Base-by-base conservation (phyloP, 1,140 invertebrate species). In the Mamestra configurata region DNA sequence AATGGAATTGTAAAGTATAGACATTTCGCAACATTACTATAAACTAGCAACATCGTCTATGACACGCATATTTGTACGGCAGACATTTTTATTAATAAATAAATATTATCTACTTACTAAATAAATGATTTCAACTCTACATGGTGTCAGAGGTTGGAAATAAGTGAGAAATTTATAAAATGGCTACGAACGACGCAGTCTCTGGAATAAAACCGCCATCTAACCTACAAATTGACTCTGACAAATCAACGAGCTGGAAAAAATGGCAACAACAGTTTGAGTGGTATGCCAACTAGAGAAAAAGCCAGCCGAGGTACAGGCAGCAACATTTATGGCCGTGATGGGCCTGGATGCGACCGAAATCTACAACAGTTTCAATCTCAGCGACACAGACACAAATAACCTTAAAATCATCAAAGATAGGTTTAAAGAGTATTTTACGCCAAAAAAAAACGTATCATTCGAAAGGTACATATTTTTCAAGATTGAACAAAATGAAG, bases 391-490 rank as follows among this genome's bases (percentile, higher is more conserved):
- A 20, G 43, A 77, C 20, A 22, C 22, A 55, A 24, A 55, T 55
- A 24, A 55, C 53, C 22, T 55, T 1, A 1, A 55, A 55, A 24
- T 55, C 18, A 55, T 24, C 10, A 55, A 55, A 10, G 20, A 55
- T 1, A 55, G 6, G 53, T 55, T 55, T 1, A 68, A 43, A 46
- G 70, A 81, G 1, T 75, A 81, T 43, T 72, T 81, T 20, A 20
- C 75, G 22, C 80, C 70, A 1, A 81, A 73, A 64, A 81, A 68
- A 53, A 81, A 81, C n/a, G 68, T 78, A 78, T 81, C 76, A 1
- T 81, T 78, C 20, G 80, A 78, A 75, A 64, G 76, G 49, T 78
- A 81, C 31, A 78, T 79, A 78, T 81, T 81, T 66, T 81, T 78
- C n/a, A 81, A 81, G 15, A 78, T 73, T n/a, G 46, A 49, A 49